Base-by-base conservation (phyloP, 1,140 invertebrate genomes). In the Scylla paramamosain region DNA sequence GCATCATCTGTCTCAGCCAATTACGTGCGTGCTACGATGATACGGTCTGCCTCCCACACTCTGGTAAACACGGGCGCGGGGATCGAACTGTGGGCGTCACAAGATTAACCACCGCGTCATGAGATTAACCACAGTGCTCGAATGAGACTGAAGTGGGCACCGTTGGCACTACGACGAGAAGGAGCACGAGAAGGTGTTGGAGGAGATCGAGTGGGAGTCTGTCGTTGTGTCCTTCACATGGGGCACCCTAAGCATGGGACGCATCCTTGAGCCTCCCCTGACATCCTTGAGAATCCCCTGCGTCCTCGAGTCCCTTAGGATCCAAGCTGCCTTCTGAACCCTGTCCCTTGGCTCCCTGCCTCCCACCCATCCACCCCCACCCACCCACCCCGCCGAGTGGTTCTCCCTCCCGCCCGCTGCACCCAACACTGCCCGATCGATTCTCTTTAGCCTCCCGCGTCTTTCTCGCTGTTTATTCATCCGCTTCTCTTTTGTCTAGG, bases 401-500 rank as follows among this genome's bases (percentile, higher is more conserved):
- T 25, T 45, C 29, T 67, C 59, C 92, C 82, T 28, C 77, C 77
- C 32, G 29, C 92, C 82, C 25, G 48, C 52, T 25, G n/a, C 48
- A 31, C 86, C 86, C 84, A 48, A 52, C 92, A 83, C 52, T 8
- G 84, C 93, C 14, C 93, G 93, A 94, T 94, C 93, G 93, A 94
- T 94, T 94, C 93, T 94, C 93, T 94, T 94, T 94, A 94, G 92
- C 86, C 59, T 84, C 59, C 32, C 84, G 93, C 93, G 82, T 88
- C 93, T 89, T 94, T 94, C 93, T 52, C 93, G 86, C 93, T 94
- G 93, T 94, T 94, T 94, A 94, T 94, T 94, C 93, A 94, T 94
- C 93, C 93, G 93, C 93, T 87, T 94, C 93, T 45, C 93, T 94
- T 94, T 94, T 94, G 93, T 94, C 84, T 89, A 31, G n/a, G 48